Evolutionary conservation across 2,888 invertebrate genomes (phyloP), one percentile per base, ranked within the genome.

Genomic region (Geophilus truncorum): DNA sequence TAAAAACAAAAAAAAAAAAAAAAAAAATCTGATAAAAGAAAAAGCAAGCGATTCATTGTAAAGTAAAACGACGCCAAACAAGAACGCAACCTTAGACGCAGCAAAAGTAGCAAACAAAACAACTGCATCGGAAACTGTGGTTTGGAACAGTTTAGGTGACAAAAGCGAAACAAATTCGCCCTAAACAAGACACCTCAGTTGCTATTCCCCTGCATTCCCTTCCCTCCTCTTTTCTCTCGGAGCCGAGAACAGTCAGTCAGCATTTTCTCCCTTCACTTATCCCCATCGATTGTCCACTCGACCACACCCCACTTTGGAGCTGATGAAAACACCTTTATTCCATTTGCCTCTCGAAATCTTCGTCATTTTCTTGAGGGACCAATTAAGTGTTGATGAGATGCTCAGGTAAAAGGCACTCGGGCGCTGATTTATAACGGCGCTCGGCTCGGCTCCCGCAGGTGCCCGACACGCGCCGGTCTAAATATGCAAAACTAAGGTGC

Each of bases 321-420:
- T 57, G 57, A 57, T 57, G 57, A 57, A 57, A 57, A 57, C 57
- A 57, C 57, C 57, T 57, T 57, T 57, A 57, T 57, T 57, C 57
- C 57, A 57, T 57, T 57, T 57, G 21, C 12, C 21, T 57, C 21
- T 57, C 21, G 57, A 57, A 57, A 57, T 57, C 57, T 57, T 57
- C 21, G 21, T 23, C 57, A 57, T 57, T 57, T 57, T 57, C 57
- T 57, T 57, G 5, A 21, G 57, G 57, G 57, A 57, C 57, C 57
- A 57, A 57, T 57, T 57, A 57, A 57, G 57, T 21, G 57, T 57
- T 57, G 57, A 57, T 57, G 57, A 57, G 57, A 57, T 57, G 57
- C 57, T 57, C 57, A 57, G 57, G 57, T 57, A 57, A 57, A 57
- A 57, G 57, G 57, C 57, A 57, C 57, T 57, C 57, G 57, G 57